Conservation (phyloP, 2,888 invertebrate species). For the Tenthredo amoena region DNA sequence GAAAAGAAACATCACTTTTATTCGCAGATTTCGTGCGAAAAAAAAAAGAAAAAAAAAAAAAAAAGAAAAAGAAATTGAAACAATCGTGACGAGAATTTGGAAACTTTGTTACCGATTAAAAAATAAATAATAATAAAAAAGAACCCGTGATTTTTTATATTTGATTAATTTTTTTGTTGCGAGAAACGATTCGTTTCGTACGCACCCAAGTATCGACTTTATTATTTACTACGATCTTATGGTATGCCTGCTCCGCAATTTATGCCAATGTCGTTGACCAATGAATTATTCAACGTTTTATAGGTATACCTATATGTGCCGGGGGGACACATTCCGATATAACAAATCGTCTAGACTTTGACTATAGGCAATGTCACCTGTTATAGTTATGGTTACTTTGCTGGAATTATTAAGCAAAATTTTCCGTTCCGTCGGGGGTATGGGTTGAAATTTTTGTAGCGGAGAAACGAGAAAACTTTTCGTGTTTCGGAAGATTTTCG, state of each 20-base stretch:
- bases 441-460: neutral
- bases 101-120: too few species aligned
- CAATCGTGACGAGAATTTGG: too few species aligned
- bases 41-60: too few species aligned
- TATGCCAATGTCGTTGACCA: slow-evolving; percentile 12
- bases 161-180: too few species aligned
- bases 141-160: too few species aligned
- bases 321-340: neutral
- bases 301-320: neutral
- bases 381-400: neutral
- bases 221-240: neutral
- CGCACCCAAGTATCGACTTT: neutral
- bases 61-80: too few species aligned
- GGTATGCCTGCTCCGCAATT: neutral
- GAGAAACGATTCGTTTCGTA: too few species aligned
- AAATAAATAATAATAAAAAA: too few species aligned
- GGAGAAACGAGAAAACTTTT: neutral
- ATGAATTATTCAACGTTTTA: slow-evolving; percentile 19
- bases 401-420: neutral
- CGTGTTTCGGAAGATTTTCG: too few species aligned
- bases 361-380: neutral
- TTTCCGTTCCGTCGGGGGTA: neutral
- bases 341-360: slow-evolving; percentile 9
- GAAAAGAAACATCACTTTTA: too few species aligned
- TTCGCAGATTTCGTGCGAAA: too few species aligned